Evolutionary conservation across 2,888 invertebrate genomes (phyloP).

Genomic region (Tiliacea citrago): DNA sequence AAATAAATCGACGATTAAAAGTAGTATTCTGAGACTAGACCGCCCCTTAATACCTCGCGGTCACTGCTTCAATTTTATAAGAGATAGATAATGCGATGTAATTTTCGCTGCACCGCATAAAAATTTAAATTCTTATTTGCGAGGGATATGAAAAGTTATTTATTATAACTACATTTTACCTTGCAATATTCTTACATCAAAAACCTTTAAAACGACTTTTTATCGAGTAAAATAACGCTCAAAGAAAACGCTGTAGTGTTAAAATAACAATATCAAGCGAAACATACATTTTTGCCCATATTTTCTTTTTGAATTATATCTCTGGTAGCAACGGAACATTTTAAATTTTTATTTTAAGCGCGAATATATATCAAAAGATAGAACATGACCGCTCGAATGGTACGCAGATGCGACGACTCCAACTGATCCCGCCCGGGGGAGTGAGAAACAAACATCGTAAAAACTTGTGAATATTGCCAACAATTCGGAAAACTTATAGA

Average conservation of each 20-base stretch:
- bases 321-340: conserved; percentile 59
- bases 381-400: conserved; percentile 79
- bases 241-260: conserved; percentile 43
- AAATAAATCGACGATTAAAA: conserved; percentile 12
- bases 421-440: conserved; percentile 78
- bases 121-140: conserved; percentile 37
- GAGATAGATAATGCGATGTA: conserved; percentile 27
- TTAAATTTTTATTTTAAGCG: conserved; percentile 67
- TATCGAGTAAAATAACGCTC: conserved; percentile 34
- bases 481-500: conserved; percentile 80
- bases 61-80: conserved; percentile 18
- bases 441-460: conserved; percentile 82
- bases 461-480: conserved; percentile 83
- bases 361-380: conserved; percentile 75
- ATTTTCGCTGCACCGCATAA: conserved; percentile 18
- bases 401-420: conserved; percentile 83
- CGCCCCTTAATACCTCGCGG: conserved; percentile 1
- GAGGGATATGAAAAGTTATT: conserved; percentile 28
- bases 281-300: conserved; percentile 55
- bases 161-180: conserved; percentile 40
- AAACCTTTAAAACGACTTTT: conserved; percentile 39
- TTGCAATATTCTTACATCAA: conserved; percentile 30
- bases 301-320: conserved; percentile 64
- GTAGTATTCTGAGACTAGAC: not conserved
- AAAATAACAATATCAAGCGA: conserved; percentile 53